Evolutionary conservation across 2,888 invertebrate genomes (phyloP), one percentile per base, ranked within the genome.

Genomic region (Drosophila diplacantha): DNA sequence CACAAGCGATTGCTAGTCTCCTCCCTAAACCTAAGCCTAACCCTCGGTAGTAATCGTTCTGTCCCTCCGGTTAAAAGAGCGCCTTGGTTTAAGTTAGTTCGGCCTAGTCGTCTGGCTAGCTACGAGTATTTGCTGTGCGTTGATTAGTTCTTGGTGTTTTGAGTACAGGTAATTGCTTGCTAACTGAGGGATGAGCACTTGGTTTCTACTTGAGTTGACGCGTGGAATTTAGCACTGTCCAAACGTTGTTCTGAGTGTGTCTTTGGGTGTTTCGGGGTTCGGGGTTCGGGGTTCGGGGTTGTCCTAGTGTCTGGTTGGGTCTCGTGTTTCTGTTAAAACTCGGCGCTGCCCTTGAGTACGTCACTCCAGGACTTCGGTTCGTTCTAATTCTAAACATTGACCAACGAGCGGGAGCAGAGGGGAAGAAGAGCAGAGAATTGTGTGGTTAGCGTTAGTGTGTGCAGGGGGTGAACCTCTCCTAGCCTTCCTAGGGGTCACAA

Each of bases 71-170:
- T 60, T 29, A 34, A 61, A 50, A 50, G 47, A 51, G 41, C 41
- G 2, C 22, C 32, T 60, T 18, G 38, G 38, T 8, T 51, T 38
- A 44, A 44, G 29, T 50, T 46, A 38, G 22, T 31, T 69, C 66
- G 60, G 66, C 49, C 32, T 22, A 60, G 70, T 67, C 71, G 57
- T 55, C 65, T 69, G 56, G 43, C 61, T 62, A 66, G 32, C 66
- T 64, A 49, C 50, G 54, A 61, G 43, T 55, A 49, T 49, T 61
- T 73, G 69, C 80, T 82, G 82, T 77, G 76, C 80, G 76, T 69
- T 71, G 46, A 58, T 50, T 62, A 65, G 53, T 71, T 64, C 52
- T 70, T 75, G 56, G 52, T 67, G 75, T 63, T 32, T 44, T 38
- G 61, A 62, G 62, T 52, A 52, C 37, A 32, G 41, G 52, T 38